Base-by-base conservation (phyloP, 2,888 invertebrate genomes). In the Frankliniella fusca region DNA sequence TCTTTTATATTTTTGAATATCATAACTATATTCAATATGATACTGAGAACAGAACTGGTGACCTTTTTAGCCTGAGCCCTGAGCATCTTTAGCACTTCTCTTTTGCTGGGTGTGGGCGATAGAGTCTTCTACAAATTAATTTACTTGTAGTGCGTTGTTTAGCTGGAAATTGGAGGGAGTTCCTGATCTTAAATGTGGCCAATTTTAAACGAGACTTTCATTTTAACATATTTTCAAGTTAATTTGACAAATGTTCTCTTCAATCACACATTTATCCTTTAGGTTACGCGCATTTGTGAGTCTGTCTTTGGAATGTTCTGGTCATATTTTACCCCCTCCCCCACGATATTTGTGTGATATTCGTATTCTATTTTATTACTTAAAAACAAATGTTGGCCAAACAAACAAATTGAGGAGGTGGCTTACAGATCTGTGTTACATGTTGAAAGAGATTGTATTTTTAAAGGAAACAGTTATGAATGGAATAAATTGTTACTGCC, bases 391-490 rank as follows among this genome's bases (percentile, higher is more conserved):
- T 76, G 70, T 76, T 76, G 70, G 70, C 70, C 70, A 76, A 76
- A 76, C 27, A 23, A 76, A 76, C 23, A 76, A 76, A 8, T 2
- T 5, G 70, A 76, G 23, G 27, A 76, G 70, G 70, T 76, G 70
- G 70, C 70, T 76, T 27, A 27, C 70, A 76, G 70, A 23, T 27
- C 70, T 76, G 70, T 76, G 23, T 76, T 61, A 61, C 70, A 76
- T 76, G 70, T 76, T 76, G 70, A 76, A 76, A 76, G 70, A 76
- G 70, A 76, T 76, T 76, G 70, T 76, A 76, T 76, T 76, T 76
- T 76, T 76, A 76, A 76, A 76, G 70, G 27, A 76, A 76, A 76
- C 27, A 27, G 70, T 76, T 76, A 76, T 76, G 70, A 76, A 76
- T 23, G 27, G 70, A 76, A 76, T 76, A 76, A 76, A 76, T 76